Base-by-base conservation (phyloP, 2,797 vertebrate genomes). In the Neosilurus hyrtlii region DNA sequence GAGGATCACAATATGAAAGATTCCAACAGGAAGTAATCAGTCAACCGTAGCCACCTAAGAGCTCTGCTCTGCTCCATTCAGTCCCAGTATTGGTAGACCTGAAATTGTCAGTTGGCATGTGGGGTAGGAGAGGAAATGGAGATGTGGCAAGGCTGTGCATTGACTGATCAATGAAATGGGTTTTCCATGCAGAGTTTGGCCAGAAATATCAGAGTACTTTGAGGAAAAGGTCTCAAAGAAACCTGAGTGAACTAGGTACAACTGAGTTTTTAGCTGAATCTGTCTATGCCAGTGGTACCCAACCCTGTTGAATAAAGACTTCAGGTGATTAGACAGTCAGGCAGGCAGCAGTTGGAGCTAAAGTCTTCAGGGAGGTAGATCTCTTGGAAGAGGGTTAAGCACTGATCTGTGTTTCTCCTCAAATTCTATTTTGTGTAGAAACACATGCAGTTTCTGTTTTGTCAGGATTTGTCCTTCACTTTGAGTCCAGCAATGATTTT, bases 21-120 rank as follows among this genome's bases (percentile, higher is more conserved):
- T 79, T 74, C 54, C 79, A 70, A 56, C 83, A 86, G 85, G 82
- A 87, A 86, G 24, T 81, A 63, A 79, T 84, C 56, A 63, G 57
- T 59, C 24, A 52, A 78, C 37, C 80, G 24, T 9, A 78, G 54
- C 65, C 75, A 82, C 54, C 70, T 75, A 72, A 79, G 20, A 80
- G 68, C 59, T 24, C 9, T 61, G n/a, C 76, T 43, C 16, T 51
- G 14, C 37, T 8, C 22, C 8, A 49, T 2, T 7, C 56, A 37
- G 24, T 9, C 20, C 22, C 24, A 8, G 43, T 12, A 65, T 49
- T 77, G 9, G 10, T 57, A 75, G 72, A 7, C 72, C 72, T 37
- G 56, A 61, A 56, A 75, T 61, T 59, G 24, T 20, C 14, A 62
- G 24, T 43, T 24, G 43, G 61, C 65, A 9, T 65, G n/a, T 30